Evolutionary conservation across 2,888 invertebrate species (phyloP), one percentile per base, ranked within the genome.

Genomic region (Odontothrips loti): DNA sequence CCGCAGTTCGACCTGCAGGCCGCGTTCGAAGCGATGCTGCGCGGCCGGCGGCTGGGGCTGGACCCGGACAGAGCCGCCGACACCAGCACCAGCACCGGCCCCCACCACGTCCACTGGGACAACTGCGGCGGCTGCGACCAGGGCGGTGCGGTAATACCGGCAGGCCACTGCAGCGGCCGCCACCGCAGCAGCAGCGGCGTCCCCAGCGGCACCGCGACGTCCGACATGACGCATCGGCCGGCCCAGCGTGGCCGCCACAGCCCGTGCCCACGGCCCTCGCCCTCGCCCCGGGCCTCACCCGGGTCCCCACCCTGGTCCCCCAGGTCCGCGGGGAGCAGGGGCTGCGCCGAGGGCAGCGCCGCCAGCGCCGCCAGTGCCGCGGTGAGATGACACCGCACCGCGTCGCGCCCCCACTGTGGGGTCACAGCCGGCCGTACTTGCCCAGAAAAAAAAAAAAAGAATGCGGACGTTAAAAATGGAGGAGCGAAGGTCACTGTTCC

Each of bases 141-240:
- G 68, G 68, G 9, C 23, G 23, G 23, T 11, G 68, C 23, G 68
- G 68, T 23, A 6, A 23, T 11, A 9, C n/a, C 23, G 23, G 23
- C 11, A 3, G 23, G n/a, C 11, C n/a, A 20, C n/a, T 68, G 23
- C 68, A n/a, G 23, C 23, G 20, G 68, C 68, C 23, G 23, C 68
- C 23, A 4, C 68, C 23, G 68, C 68, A 23, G 23, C 63, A 9
- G 63, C 63, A 9, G 63, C 68, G 23, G 23, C 68, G 68, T 20
- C 68, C 68, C 68, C 23, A 68, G 68, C 4, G 51, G 20, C 51
- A 20, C 20, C 51, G 68, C 68, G 68, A 23, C 68, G 68, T 68
- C 68, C 68, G 11, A 23, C 68, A 68, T 68, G 68, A 68, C 68
- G 68, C 68, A 68, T 68, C 68, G 68, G 68, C 68, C 68, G 68